phyloP scores from a whole-genome alignment of 2,113 vertebrate genomes.

The Odontesthes bonariensis region DNA sequence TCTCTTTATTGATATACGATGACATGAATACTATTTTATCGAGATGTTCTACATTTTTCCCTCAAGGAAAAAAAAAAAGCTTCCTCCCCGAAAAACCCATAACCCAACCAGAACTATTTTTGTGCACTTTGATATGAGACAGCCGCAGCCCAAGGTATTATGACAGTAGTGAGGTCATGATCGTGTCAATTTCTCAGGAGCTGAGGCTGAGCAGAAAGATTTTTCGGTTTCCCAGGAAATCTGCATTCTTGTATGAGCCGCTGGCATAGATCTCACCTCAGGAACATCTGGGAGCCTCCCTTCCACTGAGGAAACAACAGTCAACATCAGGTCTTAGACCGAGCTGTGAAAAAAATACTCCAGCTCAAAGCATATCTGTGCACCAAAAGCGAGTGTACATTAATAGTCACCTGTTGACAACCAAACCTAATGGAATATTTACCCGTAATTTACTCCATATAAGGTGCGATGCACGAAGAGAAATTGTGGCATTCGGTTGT shows the following conservation, averaged over 20 bases:
- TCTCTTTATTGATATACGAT: background rate
- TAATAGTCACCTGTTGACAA: slow-evolving; percentile 36
- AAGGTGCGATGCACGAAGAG: slow-evolving; percentile 50
- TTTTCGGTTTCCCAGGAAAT: slow-evolving; percentile 76
- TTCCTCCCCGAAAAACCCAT: background rate
- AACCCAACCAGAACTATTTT: slow-evolving; percentile 5
- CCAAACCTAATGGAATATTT: slow-evolving; percentile 37
- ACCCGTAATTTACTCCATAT: slow-evolving; percentile 38
- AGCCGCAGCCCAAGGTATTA: slow-evolving; percentile 47
- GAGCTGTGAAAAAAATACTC: slow-evolving; percentile 33
- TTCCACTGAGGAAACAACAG: slow-evolving; percentile 69
- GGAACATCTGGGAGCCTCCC: slow-evolving; percentile 82
- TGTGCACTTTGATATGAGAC: slow-evolving; percentile 43
- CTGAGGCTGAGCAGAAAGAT: slow-evolving; percentile 71
- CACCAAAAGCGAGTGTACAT: slow-evolving; percentile 36
- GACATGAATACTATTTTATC: slow-evolving; percentile 6
- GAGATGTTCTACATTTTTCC: background rate
- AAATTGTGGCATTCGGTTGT: slow-evolving; percentile 34
- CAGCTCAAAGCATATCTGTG: slow-evolving; percentile 33
- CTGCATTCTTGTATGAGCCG: slow-evolving; percentile 77
- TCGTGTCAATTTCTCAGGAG: slow-evolving; percentile 68
- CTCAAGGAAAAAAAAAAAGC: slow-evolving; percentile 4
- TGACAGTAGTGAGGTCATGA: slow-evolving; percentile 66
- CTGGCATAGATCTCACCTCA: slow-evolving; percentile 76
- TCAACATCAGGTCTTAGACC: slow-evolving; percentile 61